phyloP scores from a whole-genome alignment of 2,113 vertebrate species.

The Neogale vison region DNA sequence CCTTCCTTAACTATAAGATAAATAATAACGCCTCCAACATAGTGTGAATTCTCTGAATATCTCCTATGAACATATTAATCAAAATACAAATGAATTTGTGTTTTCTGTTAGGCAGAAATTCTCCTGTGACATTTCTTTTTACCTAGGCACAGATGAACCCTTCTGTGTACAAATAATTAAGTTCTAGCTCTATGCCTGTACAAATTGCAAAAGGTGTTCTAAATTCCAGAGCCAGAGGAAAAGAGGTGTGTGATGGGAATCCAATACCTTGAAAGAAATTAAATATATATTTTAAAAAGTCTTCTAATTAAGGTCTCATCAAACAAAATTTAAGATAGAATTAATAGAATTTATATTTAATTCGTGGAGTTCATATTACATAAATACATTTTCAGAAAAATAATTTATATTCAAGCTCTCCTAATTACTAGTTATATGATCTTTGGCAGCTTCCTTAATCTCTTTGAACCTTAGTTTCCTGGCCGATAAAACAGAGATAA shows the following conservation, averaged over 20 bases:
- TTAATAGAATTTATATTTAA: background rate
- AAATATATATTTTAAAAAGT: background rate
- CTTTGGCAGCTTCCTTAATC: background rate
- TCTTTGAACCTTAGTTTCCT: conserved; percentile 40
- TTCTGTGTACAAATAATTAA: background rate
- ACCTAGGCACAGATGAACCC: background rate
- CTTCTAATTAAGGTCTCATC: conserved; percentile 20
- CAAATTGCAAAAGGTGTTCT: conserved; percentile 20
- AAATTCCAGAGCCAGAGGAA: background rate
- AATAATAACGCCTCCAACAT: background rate
- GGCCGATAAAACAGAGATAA: conserved; percentile 36
- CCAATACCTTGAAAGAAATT: conserved; percentile 26
- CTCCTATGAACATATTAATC: background rate
- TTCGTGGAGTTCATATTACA: background rate
- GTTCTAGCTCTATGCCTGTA: background rate
- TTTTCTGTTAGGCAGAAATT: background rate
- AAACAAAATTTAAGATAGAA: conserved; percentile 12
- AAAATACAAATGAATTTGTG: conserved; percentile 1
- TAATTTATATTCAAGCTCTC: background rate
- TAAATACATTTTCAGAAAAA: background rate
- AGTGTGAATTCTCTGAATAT: background rate
- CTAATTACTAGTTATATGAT: conserved; percentile 3
- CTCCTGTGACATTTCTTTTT: background rate
- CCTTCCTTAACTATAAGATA: background rate
- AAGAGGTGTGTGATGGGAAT: background rate